Base-by-base conservation (phyloP, 2,113 vertebrate genomes). In the Odocoileus virginianus region DNA sequence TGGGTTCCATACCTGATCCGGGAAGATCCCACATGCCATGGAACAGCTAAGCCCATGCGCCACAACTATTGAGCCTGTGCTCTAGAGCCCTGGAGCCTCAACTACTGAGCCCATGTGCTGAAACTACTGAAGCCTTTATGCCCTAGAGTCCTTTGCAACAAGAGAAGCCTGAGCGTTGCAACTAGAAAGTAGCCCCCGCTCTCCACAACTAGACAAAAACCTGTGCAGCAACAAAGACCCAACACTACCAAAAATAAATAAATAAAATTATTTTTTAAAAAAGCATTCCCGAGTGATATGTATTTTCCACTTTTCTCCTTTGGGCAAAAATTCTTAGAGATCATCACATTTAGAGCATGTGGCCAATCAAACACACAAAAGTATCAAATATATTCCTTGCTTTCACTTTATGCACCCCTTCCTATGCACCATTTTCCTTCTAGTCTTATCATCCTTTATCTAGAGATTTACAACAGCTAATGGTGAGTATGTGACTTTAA, bases 251-350 rank as follows among this genome's bases (percentile, higher is more conserved):
- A 71, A 71, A 71, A 71, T 40, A 23, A 54, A 54, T 54, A 19
- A 40, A 40, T 6, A 40, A 23, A 71, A 71, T 71, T 71, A 71
- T 12, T 71, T 40, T 36, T 71, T 23, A 0, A 3, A 40, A 36
- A 71, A 40, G 67, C n/a, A 33, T 74, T 74, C 19, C 67, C 0
- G 2, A 40, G 17, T 11, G 36, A 61, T 14, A 33, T 2, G 2
- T 47, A 8, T 60, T 92, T 96, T 71, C 25, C 23, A 60, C 15
- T 67, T 85, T 79, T 84, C 28, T 96, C 47, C 15, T 88, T 40
- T 27, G 83, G 54, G 25, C 13, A 97, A 87, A 87, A 61, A 36
- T 82, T 36, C 55, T 91, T 33, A 94, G 27, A 54, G 8, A 12
- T 61, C 60, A 57, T 43, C 82, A 19, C 12, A 83, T 36, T 87